A percentile compares a stretch with the other conserved stretches of the same genome.
Evolutionary conservation across 2,888 invertebrate species (phyloP).

Genomic region (Andrena praecox): DNA sequence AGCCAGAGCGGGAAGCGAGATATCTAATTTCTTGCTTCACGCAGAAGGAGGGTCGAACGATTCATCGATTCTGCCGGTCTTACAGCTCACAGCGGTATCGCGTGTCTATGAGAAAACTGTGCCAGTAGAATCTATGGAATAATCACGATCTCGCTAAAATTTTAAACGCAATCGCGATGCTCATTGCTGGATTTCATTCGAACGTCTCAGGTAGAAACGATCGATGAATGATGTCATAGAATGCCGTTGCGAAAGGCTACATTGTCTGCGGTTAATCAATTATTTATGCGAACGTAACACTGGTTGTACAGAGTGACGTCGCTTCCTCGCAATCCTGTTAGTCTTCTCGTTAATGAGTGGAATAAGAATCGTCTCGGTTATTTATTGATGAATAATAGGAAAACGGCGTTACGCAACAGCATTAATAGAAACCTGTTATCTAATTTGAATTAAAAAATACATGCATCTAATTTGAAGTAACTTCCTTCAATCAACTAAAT

Average conservation of each 20-base stretch:
- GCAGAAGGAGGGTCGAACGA: neutral
- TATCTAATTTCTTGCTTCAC: conserved; percentile 10
- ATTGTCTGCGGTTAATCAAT: conserved; percentile 18
- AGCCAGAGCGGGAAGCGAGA: conserved; percentile 24
- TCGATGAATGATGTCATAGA: conserved; percentile 21
- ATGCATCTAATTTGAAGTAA: too few species aligned
- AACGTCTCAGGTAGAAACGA: neutral
- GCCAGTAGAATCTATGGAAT: neutral
- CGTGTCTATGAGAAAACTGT: too few species aligned
- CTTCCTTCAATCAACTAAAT: too few species aligned
- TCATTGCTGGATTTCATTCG: neutral
- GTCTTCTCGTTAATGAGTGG: conserved; percentile 16
- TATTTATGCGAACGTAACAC: conserved; percentile 40
- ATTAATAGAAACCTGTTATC: neutral
- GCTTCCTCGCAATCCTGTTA: conserved; percentile 45
- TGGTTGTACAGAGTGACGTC: conserved; percentile 22
- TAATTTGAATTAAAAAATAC: neutral
- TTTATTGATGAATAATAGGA: neutral
- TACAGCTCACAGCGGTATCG: neutral
- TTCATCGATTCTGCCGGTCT: conserved; percentile 1
- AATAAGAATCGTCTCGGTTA: conserved; percentile 10
- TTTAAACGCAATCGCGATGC: neutral
- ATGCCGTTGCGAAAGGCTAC: conserved; percentile 14
- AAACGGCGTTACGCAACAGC: conserved; percentile 17
- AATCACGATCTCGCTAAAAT: neutral